Conservation (phyloP, 2,797 vertebrate genomes). For the Falco berigora region DNA sequence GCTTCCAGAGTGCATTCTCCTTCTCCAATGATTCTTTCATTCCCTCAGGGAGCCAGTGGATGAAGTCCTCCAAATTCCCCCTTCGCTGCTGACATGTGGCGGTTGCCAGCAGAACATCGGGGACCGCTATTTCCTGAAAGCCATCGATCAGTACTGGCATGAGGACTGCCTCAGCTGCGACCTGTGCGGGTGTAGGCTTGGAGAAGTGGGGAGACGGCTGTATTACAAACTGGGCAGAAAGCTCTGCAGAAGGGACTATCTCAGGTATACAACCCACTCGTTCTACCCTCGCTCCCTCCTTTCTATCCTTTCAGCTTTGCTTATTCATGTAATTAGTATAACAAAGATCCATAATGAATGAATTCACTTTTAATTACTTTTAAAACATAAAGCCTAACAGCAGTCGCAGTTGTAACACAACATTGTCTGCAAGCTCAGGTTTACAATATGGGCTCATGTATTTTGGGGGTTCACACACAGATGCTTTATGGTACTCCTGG, state of each 20-base stretch:
- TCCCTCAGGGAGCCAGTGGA: slow-evolving; percentile 89
- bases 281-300: neutral
- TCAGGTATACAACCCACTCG: slow-evolving; percentile 78
- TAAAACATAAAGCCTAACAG: neutral
- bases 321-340: accelerated
- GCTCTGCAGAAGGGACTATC: slow-evolving; percentile 94
- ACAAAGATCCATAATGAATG: no score
- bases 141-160: slow-evolving; percentile 99
- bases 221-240: slow-evolving; percentile 98
- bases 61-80: slow-evolving; percentile 97
- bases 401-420: accelerated
- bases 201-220: slow-evolving; percentile 91
- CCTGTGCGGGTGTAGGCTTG: slow-evolving; percentile 93
- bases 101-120: slow-evolving; percentile 98
- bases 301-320: neutral
- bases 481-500: neutral
- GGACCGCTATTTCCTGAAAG: slow-evolving; percentile 97
- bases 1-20: accelerated
- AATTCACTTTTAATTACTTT: neutral
- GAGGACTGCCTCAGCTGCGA: slow-evolving; percentile 99
- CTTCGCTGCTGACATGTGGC: slow-evolving; percentile 91
- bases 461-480: neutral
- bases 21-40: neutral
- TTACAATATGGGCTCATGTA: neutral
- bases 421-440: neutral